Conservation (phyloP, 2,113 vertebrate species). For the Bombycilla garrulus region DNA sequence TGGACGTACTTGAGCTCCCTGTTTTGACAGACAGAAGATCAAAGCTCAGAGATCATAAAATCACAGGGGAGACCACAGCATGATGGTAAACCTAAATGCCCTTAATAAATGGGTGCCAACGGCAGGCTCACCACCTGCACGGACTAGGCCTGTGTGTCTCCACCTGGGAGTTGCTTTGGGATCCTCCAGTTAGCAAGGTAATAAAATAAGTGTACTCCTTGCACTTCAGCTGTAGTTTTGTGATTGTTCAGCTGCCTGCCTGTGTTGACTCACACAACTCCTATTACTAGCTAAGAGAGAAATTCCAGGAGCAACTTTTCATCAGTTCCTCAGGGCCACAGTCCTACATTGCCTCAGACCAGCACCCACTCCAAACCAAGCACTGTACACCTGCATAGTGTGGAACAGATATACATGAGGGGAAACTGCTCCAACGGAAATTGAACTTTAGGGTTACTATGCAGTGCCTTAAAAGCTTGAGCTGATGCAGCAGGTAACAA, state of each 20-base stretch:
- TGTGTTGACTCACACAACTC: not conserved
- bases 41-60: not conserved
- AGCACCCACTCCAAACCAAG: not conserved
- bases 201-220: not conserved
- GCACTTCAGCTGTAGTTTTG: not conserved
- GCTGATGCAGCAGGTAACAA: not conserved
- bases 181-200: not conserved
- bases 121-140: not conserved
- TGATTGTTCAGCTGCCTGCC: not conserved
- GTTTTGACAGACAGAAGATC: not conserved
- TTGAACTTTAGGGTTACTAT: not conserved
- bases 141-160: not conserved
- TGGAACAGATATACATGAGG: not conserved
- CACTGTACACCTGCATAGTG: not conserved
- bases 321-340: not conserved
- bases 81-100: not conserved
- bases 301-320: not conserved
- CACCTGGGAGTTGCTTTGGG: not conserved
- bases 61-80: not conserved
- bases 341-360: accelerated
- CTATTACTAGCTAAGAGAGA: not conserved
- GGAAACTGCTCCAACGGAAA: not conserved
- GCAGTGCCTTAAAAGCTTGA: not conserved
- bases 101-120: not conserved
- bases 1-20: not conserved